Conservation (phyloP, 1,140 invertebrate species). For the Araneus ventricosus region DNA sequence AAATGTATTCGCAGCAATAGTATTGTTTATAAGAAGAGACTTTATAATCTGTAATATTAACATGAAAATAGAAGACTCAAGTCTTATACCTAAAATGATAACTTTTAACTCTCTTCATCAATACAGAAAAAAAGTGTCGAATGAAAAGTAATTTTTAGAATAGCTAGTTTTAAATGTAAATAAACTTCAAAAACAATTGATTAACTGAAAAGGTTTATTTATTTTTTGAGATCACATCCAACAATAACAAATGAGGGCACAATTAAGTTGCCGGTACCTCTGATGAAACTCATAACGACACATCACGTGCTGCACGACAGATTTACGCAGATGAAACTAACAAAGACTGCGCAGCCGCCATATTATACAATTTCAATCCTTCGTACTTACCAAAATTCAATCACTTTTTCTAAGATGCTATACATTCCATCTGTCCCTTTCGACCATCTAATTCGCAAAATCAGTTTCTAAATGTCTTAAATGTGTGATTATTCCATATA, state of each 20-base stretch:
- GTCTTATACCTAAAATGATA: too few species aligned
- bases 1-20: too few species aligned
- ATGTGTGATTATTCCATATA: slow-evolving; percentile 43
- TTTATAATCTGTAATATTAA: too few species aligned
- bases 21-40: too few species aligned
- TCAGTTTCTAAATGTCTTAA: slow-evolving; percentile 12
- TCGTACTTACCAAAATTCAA: slow-evolving; percentile 70
- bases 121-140: too few species aligned
- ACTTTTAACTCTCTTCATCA: too few species aligned
- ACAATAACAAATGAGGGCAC: neutral
- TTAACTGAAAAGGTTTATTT: too few species aligned
- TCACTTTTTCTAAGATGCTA: slow-evolving; percentile 65
- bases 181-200: too few species aligned
- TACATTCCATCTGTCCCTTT: slow-evolving; percentile 73
- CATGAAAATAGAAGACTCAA: too few species aligned
- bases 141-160: too few species aligned
- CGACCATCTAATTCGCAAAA: slow-evolving; percentile 1
- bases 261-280: slow-evolving; percentile 56
- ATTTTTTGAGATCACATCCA: neutral
- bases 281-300: slow-evolving; percentile 39
- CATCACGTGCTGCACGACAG: slow-evolving; percentile 69
- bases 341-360: slow-evolving; percentile 75
- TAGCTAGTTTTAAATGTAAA: too few species aligned
- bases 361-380: slow-evolving; percentile 62
- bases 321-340: slow-evolving; percentile 67